A percentile compares a stretch with the other conserved stretches of the same genome.
Conservation (phyloP, 2,888 invertebrate species). For the Phrixothrix hirtus region DNA sequence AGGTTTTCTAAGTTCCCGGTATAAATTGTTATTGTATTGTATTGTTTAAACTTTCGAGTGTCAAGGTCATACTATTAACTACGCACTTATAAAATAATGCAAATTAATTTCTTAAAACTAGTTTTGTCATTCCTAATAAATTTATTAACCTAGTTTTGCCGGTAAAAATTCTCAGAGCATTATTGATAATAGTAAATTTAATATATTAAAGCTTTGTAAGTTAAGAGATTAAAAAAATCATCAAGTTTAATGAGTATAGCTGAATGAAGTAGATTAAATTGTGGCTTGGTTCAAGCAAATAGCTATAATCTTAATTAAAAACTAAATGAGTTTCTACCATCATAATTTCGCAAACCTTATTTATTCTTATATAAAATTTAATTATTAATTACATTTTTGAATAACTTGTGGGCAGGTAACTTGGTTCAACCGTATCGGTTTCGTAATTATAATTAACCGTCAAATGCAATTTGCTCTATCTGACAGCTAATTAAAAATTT, state of each 20-base stretch:
- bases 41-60: too few relatives aligned
- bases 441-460: constrained; percentile 51
- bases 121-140: too few relatives aligned
- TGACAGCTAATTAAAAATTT: constrained; percentile 55
- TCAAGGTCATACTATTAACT: too few relatives aligned
- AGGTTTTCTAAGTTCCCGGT: too few relatives aligned
- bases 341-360: constrained; percentile 40
- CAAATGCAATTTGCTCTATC: constrained; percentile 53
- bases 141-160: too few relatives aligned
- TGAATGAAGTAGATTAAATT: constrained; percentile 38
- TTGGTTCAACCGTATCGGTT: constrained; percentile 43
- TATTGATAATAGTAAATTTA: constrained; percentile 20
- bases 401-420: constrained; percentile 36
- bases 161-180: too few relatives aligned
- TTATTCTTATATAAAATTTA: constrained; percentile 41
- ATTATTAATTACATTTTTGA: constrained; percentile 39
- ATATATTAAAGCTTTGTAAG: constrained; percentile 27
- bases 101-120: too few relatives aligned
- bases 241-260: constrained; percentile 31
- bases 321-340: constrained; percentile 44
- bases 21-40: too few relatives aligned
- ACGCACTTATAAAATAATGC: too few relatives aligned
- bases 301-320: constrained; percentile 46
- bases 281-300: constrained; percentile 42
- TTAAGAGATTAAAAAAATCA: constrained; percentile 29